Evolutionary conservation across 2,113 vertebrate species (phyloP).

Genomic region (Procapra przewalskii): DNA sequence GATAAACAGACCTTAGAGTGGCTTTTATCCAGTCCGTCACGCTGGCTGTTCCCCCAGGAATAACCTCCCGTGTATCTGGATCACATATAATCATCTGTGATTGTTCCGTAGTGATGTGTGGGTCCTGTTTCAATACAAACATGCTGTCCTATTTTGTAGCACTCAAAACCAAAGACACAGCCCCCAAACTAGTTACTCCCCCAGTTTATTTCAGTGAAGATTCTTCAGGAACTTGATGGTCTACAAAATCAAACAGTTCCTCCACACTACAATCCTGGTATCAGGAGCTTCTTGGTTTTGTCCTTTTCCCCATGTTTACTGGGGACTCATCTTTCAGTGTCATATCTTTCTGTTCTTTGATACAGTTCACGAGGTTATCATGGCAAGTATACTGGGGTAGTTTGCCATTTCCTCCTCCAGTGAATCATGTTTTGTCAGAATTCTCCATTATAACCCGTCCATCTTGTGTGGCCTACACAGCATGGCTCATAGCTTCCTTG

Average conservation of each 20-base stretch:
- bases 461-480: fast-evolving
- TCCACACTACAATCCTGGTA: background rate
- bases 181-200: background rate
- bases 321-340: background rate
- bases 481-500: background rate
- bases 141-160: background rate
- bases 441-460: background rate
- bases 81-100: background rate
- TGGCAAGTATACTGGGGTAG: background rate
- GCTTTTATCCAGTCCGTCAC: background rate
- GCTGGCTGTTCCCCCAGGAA: background rate
- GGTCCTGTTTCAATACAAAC: background rate
- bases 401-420: background rate
- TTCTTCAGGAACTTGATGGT: background rate
- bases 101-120: background rate
- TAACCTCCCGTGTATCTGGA: background rate
- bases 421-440: background rate
- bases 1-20: background rate
- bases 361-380: background rate
- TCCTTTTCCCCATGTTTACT: background rate
- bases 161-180: background rate
- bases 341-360: background rate
- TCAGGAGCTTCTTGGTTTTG: background rate
- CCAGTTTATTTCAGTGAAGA: background rate
- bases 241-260: background rate